Percentiles rank a stretch among this genome's conserved stretches.
These are phyloP conservation scores for Chanos chanos DNA, from an alignment of 2,797 vertebrate genomes.

Conservation along the genomic window DNA sequence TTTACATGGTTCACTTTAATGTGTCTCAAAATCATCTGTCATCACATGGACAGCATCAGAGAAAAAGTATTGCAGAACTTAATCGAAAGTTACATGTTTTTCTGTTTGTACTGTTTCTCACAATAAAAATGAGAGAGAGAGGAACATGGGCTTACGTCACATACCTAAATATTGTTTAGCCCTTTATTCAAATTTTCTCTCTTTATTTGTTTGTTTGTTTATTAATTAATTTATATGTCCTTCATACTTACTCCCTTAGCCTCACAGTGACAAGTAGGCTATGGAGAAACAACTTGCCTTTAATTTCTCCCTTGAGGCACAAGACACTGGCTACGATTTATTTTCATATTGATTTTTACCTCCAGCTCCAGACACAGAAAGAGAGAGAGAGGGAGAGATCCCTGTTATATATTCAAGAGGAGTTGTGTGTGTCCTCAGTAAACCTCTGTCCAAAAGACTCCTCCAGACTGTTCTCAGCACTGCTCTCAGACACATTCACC, in stretches of 20 bases:
- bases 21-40: constrained; percentile 17
- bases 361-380: background rate
- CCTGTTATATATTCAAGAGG: background rate
- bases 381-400: background rate
- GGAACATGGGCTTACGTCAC: too few relatives aligned
- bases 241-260: too few relatives aligned
- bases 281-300: background rate
- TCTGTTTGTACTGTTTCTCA: constrained; percentile 4
- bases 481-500: too few relatives aligned
- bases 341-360: constrained; percentile 6
- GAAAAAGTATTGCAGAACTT: background rate
- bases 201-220: background rate
- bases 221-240: background rate
- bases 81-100: too few relatives aligned
- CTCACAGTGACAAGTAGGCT: background rate
- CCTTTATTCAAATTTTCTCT: too few relatives aligned
- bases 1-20: background rate
- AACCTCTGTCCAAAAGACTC: too few relatives aligned
- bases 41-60: background rate
- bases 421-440: too few relatives aligned
- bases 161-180: too few relatives aligned
- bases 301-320: constrained; percentile 10
- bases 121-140: background rate
- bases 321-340: too few relatives aligned
- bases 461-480: too few relatives aligned